Base-by-base conservation (phyloP, 2,113 vertebrate genomes). In the Serinus canaria region DNA sequence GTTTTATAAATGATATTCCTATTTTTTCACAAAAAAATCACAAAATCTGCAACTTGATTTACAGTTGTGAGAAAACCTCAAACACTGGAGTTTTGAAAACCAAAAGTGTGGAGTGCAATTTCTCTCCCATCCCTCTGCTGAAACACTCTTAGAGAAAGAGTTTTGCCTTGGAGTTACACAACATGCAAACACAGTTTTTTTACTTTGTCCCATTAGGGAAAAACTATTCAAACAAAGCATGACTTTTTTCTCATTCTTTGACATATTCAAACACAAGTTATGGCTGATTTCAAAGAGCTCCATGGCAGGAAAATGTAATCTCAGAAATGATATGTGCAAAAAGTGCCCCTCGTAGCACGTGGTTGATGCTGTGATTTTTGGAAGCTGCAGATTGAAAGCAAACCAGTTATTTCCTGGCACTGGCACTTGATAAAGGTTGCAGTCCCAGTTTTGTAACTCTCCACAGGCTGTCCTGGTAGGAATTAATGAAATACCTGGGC, bases 401-500 rank as follows among this genome's bases (percentile, higher is more conserved):
- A 78, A 87, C 15, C 76, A 86, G n/a, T 68, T 92, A 22, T 78
- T 96, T 95, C 62, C 83, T 75, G 62, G 73, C 81, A 64, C 27
- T 3, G 6, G 60, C 23, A 12, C n/a, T 80, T 72, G 66, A 77
- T 33, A 89, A 77, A 86, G 5, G 3, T 12, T 82, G 58, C 69
- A 94, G 83, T 19, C 93, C n/a, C 58, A 72, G 89, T 96, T 96
- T 94, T 94, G 89, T 94, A 92, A 90, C 91, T 91, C 80, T 87
- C 89, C 83, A 68, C 73, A 79, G 75, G 91, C 64, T 68, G 64
- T 18, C n/a, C 77, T 72, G 73, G 60, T 49, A 49, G 50, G 91
- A 92, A 94, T 89, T 95, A 87, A 93, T 89, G 83, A 96, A 95
- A 97, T 97, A 97, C 96, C 96, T 97, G 89, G 66, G 81, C 74